These are phyloP conservation scores for Drosophila triauraria DNA, from an alignment of 1,140 invertebrate genomes.

Conservation along the genomic window DNA sequence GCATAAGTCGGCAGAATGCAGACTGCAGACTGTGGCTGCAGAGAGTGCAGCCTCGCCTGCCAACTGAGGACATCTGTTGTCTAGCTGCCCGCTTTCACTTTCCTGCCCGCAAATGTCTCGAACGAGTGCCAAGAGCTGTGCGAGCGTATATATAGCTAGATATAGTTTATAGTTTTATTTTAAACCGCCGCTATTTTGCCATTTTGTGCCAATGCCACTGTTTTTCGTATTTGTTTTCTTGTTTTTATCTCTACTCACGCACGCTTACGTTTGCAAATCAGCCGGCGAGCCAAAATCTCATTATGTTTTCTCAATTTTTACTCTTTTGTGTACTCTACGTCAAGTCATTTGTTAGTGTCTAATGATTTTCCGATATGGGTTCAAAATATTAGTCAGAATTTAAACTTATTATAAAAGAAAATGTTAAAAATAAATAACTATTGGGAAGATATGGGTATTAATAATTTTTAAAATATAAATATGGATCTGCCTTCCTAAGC, in stretches of 20 bases:
- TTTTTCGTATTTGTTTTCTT: conserved; percentile 41
- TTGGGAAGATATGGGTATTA: no score
- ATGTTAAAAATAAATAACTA: neutral
- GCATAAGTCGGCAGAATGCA: conserved; percentile 31
- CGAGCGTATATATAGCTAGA: conserved; percentile 14
- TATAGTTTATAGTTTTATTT: conserved; percentile 48
- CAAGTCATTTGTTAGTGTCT: neutral
- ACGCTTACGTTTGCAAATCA: conserved; percentile 39
- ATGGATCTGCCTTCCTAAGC: no score
- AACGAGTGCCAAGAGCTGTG: conserved; percentile 8
- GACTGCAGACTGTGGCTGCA: conserved; percentile 6
- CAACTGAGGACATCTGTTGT: conserved; percentile 51
- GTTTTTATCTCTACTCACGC: conserved; percentile 37
- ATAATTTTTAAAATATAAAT: no score
- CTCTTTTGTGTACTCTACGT: neutral
- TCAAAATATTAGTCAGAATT: neutral
- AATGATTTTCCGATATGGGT: neutral
- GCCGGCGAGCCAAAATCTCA: conserved; percentile 32
- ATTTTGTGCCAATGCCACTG: conserved; percentile 43
- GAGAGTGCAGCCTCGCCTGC: conserved; percentile 23
- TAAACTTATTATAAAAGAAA: neutral
- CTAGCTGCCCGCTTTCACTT: conserved; percentile 63
- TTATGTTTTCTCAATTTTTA: conserved; percentile 8
- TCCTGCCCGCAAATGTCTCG: conserved; percentile 43
- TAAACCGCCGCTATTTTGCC: conserved; percentile 29